A percentile compares a stretch with the other conserved stretches of the same genome.
Conservation (phyloP, 2,797 vertebrate genomes). For the Coendou prehensilis region DNA sequence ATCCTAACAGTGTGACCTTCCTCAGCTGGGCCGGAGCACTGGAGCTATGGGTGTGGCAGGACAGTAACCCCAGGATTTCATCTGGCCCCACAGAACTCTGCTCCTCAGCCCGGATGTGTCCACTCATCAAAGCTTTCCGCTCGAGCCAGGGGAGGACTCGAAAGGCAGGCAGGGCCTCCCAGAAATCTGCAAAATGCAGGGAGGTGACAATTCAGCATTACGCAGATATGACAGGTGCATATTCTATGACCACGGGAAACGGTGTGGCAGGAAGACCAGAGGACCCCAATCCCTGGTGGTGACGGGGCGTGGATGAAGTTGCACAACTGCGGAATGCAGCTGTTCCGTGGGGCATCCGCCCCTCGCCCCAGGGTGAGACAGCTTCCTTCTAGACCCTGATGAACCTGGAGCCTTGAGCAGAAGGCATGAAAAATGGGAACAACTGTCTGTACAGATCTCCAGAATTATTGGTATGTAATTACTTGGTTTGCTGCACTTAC, state of each 20-base stretch:
- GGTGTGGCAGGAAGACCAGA: background rate
- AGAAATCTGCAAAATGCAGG: background rate
- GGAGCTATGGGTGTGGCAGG: background rate
- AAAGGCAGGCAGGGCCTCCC: background rate
- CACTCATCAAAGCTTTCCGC: background rate
- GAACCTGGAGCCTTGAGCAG: background rate
- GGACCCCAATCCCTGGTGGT: rapidly evolving
- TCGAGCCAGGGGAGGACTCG: background rate
- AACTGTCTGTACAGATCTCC: background rate
- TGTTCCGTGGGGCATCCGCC: rapidly evolving
- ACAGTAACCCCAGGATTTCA: slow-evolving; percentile 49
- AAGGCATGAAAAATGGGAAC: background rate
- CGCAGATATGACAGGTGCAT: background rate
- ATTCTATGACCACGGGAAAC: background rate
- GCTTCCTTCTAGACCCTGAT: background rate
- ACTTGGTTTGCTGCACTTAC: slow-evolving; percentile 75
- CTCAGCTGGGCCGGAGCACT: background rate
- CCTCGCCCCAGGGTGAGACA: background rate
- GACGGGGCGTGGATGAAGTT: background rate
- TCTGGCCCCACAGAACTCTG: slow-evolving; percentile 55
- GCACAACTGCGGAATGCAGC: background rate
- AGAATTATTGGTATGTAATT: background rate
- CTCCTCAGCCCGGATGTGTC: background rate
- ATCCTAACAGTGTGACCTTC: background rate
- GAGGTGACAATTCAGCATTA: background rate